Conservation (phyloP, 1,140 invertebrate genomes). For the Philotrypesis tridentata region DNA sequence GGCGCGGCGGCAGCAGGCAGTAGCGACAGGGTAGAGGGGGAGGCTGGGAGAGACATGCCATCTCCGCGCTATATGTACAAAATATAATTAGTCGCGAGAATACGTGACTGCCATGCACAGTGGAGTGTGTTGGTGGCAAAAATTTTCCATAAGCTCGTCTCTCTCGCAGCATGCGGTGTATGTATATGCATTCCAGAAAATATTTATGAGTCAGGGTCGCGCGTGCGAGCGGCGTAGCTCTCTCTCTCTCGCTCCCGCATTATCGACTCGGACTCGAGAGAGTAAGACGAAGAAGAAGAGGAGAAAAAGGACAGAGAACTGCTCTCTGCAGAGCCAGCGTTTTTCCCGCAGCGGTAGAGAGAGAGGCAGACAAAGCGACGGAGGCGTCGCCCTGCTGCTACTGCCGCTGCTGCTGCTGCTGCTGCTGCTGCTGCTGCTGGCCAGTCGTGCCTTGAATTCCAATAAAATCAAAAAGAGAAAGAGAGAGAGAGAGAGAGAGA, state of each 20-base stretch:
- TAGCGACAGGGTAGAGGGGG: no score
- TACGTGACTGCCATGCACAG: no score
- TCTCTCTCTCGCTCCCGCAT: background rate
- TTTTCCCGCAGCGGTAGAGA: background rate
- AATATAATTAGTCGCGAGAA: no score
- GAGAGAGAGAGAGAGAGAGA: no score
- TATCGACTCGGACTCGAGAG: background rate
- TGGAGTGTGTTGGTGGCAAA: background rate
- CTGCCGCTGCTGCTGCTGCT: no score
- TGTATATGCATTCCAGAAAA: background rate
- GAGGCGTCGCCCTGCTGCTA: background rate
- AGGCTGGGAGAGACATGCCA: no score
- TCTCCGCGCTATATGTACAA: no score
- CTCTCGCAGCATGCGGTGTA: no score
- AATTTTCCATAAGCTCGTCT: background rate
- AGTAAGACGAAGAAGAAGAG: background rate
- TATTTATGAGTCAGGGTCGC: background rate
- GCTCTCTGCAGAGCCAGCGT: background rate
- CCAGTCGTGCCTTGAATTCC: background rate
- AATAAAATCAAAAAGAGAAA: no score
- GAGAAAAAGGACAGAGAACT: background rate
- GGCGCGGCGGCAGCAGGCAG: no score
- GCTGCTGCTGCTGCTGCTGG: no score
- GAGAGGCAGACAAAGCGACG: slow-evolving; percentile 8
- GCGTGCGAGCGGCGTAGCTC: no score